Percentiles rank a stretch among this genome's conserved stretches.
Conservation (phyloP, 2,113 vertebrate genomes). For the Odontophorus gujanensis region DNA sequence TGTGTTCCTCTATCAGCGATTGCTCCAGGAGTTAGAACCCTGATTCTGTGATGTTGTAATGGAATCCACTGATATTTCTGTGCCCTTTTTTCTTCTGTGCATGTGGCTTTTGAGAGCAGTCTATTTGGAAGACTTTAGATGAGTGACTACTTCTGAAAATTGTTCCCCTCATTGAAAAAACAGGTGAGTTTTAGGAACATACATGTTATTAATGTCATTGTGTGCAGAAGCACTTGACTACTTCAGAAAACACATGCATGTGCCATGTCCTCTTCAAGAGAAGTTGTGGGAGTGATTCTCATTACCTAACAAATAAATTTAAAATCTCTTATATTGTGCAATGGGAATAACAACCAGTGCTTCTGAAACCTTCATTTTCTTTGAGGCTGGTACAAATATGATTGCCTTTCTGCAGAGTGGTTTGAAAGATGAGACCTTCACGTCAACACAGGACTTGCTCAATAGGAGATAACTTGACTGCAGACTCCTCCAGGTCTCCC, state of each 20-base stretch:
- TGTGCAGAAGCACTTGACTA: accelerated
- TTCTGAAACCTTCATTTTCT: background rate
- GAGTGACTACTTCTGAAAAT: background rate
- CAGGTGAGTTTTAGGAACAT: background rate
- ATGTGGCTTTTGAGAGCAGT: background rate
- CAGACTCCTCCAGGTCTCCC: conserved; percentile 4
- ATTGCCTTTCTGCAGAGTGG: background rate
- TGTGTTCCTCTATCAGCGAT: accelerated
- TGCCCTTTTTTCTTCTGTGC: background rate
- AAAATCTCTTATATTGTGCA: background rate
- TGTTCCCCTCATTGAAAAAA: background rate
- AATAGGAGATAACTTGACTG: background rate
- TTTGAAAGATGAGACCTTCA: background rate
- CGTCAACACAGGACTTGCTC: background rate
- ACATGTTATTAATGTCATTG: background rate
- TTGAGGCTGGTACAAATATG: background rate
- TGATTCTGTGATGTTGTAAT: background rate
- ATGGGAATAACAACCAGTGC: background rate
- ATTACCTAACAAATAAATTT: background rate
- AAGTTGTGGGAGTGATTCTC: background rate
- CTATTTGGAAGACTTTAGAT: background rate
- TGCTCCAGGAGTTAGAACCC: background rate
- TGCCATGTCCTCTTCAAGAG: background rate
- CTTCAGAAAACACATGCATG: background rate
- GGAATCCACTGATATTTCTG: background rate